A percentile compares a stretch with the other conserved stretches of the same genome.
Conservation (phyloP, 1,140 invertebrate genomes). For the Diachasmimorpha longicaudata region DNA sequence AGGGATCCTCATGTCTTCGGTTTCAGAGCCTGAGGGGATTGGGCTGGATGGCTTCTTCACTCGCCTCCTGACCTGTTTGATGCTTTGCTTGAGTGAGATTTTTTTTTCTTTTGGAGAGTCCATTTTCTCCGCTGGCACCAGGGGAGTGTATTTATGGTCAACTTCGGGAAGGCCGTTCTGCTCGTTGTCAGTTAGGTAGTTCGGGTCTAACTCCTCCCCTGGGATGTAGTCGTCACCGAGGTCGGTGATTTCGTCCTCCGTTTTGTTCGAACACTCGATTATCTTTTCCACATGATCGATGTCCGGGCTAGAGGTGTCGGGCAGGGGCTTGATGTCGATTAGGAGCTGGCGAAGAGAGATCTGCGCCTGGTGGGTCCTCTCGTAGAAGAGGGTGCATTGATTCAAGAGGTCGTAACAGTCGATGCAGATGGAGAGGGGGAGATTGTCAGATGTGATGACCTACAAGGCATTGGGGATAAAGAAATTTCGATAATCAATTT, state of each 20-base stretch:
- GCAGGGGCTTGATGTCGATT: conserved; percentile 40
- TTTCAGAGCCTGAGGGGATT: conserved; percentile 34
- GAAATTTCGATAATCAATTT: no score
- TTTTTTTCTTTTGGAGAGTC: conserved; percentile 35
- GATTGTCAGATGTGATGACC: conserved; percentile 50
- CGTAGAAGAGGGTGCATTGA: conserved; percentile 59
- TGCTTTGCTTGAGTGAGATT: conserved; percentile 42
- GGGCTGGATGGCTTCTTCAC: conserved; percentile 39
- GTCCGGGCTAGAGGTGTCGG: conserved; percentile 38
- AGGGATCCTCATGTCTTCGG: conserved; percentile 49
- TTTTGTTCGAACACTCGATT: conserved; percentile 30
- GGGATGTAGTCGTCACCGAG: conserved; percentile 27
- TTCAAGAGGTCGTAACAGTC: conserved; percentile 57
- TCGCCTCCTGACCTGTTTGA: conserved; percentile 41
- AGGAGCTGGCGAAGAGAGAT: conserved; percentile 47
- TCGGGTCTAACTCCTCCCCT: conserved; percentile 1
- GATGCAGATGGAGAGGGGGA: conserved; percentile 55
- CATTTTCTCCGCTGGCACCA: no score
- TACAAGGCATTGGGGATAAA: conserved; percentile 33
- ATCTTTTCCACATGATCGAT: conserved; percentile 35
- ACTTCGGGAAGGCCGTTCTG: conserved; percentile 11
- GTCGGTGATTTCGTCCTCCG: conserved; percentile 26
- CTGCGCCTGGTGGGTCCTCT: conserved; percentile 59
- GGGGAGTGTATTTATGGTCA: no score
- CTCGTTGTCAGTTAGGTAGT: neutral